A percentile compares a stretch with the other conserved stretches of the same genome.
These are phyloP conservation scores for Ferrisia virgata DNA, from an alignment of 2,888 invertebrate species.

Conservation along the genomic window DNA sequence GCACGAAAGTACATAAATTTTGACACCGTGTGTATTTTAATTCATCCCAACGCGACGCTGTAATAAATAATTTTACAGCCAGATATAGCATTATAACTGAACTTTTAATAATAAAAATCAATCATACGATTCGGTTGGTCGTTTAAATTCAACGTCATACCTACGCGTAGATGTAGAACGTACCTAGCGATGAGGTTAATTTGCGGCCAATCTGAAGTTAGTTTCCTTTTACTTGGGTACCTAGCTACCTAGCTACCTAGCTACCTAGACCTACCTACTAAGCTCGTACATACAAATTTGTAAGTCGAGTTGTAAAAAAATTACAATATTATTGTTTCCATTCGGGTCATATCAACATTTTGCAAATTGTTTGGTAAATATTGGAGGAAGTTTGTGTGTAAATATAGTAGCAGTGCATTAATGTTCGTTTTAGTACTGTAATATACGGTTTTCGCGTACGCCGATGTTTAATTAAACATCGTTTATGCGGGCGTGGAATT, in stretches of 20 bases:
- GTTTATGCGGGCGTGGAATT: background rate
- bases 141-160: background rate
- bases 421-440: background rate
- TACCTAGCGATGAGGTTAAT: too few species aligned
- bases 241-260: too few species aligned
- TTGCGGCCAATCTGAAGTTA: background rate
- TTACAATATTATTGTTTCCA: background rate
- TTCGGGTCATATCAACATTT: background rate
- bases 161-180: too few species aligned
- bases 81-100: too few species aligned
- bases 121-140: background rate
- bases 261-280: too few species aligned
- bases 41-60: background rate
- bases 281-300: too few species aligned
- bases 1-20: conserved; percentile 5
- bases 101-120: background rate
- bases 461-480: background rate
- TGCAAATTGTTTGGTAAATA: background rate
- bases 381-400: background rate
- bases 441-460: background rate
- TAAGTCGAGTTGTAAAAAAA: background rate
- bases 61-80: background rate
- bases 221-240: background rate
- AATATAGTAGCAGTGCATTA: background rate
- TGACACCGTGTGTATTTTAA: background rate